Evolutionary conservation across 2,888 invertebrate genomes (phyloP), one percentile per base, ranked within the genome.

Genomic region (Dexiosoma caninum): DNA sequence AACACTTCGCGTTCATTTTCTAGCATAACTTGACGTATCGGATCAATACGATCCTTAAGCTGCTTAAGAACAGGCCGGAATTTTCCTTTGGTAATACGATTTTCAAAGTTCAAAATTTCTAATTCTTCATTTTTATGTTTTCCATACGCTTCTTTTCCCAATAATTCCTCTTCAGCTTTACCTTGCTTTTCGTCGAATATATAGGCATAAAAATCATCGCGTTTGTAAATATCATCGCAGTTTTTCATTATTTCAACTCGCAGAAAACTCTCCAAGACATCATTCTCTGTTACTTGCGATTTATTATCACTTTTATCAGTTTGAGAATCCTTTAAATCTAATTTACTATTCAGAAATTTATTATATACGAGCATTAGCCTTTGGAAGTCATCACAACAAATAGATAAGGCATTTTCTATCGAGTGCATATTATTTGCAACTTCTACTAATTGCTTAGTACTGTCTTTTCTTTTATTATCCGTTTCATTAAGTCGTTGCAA

Each of bases 21-120:
- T 6, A 89, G 82, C 89, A 90, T 90, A 5, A 88, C 87, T 23
- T 87, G 85, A 0, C 89, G 86, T 83, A 90, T 90, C 7, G 90
- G 90, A 85, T 89, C 88, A 40, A 90, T 90, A 70, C 88, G 89
- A 84, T 86, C 83, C 59, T 89, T 90, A 0, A 90, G 85, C 77
- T 90, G 90, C 8, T 86, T 86, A 7, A 90, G 84, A 4, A 90
- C 90, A 0, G 90, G 90, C 57, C 88, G 88, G 32, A 90, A 90
- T 81, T 86, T 88, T n/a, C 87, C 87, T 67, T 88, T 89, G 0
- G 89, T 89, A 1, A 90, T 85, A 37, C 88, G 88, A 60, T 88
- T 87, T 81, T 90, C 89, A n/a, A 88, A 87, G 67, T 88, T 88
- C 10, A 88, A 86, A 16, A 90, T 84, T 74, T 89, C 88, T 66